These are phyloP conservation scores for Eristalinus aeneus DNA, from an alignment of 2,888 invertebrate genomes.

Conservation along the genomic window DNA sequence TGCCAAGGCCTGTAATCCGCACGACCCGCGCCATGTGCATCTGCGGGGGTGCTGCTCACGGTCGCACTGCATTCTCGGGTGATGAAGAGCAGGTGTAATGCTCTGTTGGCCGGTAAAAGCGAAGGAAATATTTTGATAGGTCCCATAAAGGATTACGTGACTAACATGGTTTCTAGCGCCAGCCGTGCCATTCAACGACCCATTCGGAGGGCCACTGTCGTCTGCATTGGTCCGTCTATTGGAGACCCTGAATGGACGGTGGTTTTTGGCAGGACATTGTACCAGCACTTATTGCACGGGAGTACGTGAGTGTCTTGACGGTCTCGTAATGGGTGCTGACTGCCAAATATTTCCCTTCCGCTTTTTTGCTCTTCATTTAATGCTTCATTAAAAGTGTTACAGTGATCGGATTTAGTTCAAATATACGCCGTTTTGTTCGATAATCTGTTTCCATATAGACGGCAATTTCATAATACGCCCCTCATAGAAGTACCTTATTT, in stretches of 20 bases:
- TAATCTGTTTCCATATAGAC: no score
- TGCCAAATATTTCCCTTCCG: no score
- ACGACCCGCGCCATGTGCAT: constrained; percentile 59
- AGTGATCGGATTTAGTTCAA: no score
- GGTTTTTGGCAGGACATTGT: constrained; percentile 67
- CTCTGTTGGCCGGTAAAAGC: constrained; percentile 34
- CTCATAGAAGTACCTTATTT: no score
- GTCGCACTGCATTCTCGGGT: constrained; percentile 31
- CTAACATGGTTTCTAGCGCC: constrained; percentile 57
- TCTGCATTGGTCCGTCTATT: constrained; percentile 8
- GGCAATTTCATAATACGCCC: no score
- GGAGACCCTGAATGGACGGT: constrained; percentile 18
- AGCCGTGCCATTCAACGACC: not conserved
- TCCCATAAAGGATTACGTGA: constrained; percentile 64
- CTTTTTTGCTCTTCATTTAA: no score
- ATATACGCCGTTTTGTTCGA: no score
- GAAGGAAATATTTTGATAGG: constrained; percentile 59
- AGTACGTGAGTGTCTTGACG: constrained; percentile 55
- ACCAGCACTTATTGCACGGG: constrained; percentile 36
- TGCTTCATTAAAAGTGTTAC: no score
- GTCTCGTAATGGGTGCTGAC: constrained; percentile 10
- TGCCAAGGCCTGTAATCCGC: constrained; percentile 43
- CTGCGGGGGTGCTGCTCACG: constrained; percentile 35
- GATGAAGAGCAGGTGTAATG: constrained; percentile 67
- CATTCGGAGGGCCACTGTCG: not conserved